A percentile compares a stretch with the other conserved stretches of the same genome.
phyloP scores from a whole-genome alignment of 2,888 invertebrate genomes.

The Folsomia manolachei region DNA sequence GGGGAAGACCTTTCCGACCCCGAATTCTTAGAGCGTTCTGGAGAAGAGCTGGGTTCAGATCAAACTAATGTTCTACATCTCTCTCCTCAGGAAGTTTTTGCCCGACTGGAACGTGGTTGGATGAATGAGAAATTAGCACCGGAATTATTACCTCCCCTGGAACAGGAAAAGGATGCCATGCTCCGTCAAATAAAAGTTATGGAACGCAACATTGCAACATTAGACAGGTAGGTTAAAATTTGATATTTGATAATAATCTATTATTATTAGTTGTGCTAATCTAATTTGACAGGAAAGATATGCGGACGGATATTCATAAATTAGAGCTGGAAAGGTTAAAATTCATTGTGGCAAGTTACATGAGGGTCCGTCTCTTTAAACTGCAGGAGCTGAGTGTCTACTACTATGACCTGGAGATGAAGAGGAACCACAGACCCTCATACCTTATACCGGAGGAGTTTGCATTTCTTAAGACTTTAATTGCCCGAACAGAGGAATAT shows the following conservation, averaged over 20 bases:
- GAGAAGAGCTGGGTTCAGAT: too few relatives aligned
- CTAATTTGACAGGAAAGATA: constrained; percentile 31
- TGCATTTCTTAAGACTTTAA: constrained; percentile 27
- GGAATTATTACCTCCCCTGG: constrained; percentile 28
- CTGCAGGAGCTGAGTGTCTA: constrained; percentile 25
- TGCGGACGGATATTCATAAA: constrained; percentile 31
- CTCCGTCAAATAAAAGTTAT: constrained; percentile 23
- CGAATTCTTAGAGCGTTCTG: too few relatives aligned
- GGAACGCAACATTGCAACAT: constrained; percentile 27
- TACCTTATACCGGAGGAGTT: constrained; percentile 27
- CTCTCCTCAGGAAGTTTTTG: too few relatives aligned
- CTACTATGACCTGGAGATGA: constrained; percentile 22
- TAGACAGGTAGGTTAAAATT: too few relatives aligned
- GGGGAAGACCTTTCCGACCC: too few relatives aligned
- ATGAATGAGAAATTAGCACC: constrained; percentile 37
- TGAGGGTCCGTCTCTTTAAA: constrained; percentile 26
- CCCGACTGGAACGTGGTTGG: too few relatives aligned
- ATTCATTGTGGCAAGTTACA: constrained; percentile 26
- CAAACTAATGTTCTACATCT: too few relatives aligned
- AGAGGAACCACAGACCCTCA: constrained; percentile 6
- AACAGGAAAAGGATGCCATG: constrained; percentile 32
- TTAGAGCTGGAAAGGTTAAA: constrained; percentile 33
- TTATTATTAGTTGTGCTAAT: too few relatives aligned
- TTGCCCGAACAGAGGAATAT: not conserved
- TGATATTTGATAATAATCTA: too few relatives aligned